A percentile compares a stretch with the other conserved stretches of the same genome.
These are phyloP conservation scores for Leptinotarsa tumamoca DNA, from an alignment of 2,888 invertebrate species.

Conservation along the genomic window DNA sequence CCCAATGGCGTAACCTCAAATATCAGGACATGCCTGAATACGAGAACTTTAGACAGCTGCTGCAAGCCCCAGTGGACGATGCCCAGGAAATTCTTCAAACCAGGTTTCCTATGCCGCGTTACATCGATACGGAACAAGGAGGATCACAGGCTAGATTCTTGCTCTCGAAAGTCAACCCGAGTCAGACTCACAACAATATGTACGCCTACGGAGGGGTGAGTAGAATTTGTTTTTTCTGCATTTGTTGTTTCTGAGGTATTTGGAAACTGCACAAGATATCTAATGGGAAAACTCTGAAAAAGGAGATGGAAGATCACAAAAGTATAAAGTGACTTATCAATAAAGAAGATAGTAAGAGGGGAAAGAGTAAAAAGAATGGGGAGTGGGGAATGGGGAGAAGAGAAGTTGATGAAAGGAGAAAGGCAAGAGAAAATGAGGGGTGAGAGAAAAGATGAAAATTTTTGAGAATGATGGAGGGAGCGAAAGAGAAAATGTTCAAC, in stretches of 20 bases:
- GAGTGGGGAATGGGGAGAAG: background rate
- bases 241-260: background rate
- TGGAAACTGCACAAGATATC: too few relatives aligned
- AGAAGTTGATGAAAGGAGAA: background rate
- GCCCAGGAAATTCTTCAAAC: conserved; percentile 96
- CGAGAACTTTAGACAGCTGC: conserved; percentile 94
- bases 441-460: too few relatives aligned
- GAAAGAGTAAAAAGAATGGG: background rate
- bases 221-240: conserved; percentile 51
- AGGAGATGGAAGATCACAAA: too few relatives aligned
- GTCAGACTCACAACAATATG: conserved; percentile 99
- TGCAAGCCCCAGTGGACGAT: conserved; percentile 96
- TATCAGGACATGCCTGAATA: conserved; percentile 98
- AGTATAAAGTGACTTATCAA: too few relatives aligned
- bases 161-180: conserved; percentile 99
- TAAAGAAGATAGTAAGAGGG: background rate
- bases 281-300: too few relatives aligned
- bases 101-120: conserved; percentile 98
- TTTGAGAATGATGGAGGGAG: background rate
- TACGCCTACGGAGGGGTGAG: conserved; percentile 94
- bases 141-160: conserved; percentile 99
- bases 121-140: conserved; percentile 99
- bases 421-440: background rate
- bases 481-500: background rate
- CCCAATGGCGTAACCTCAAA: conserved; percentile 94